These are phyloP conservation scores for Thymelicus acteon DNA, from an alignment of 2,888 invertebrate species.

Conservation along the genomic window DNA sequence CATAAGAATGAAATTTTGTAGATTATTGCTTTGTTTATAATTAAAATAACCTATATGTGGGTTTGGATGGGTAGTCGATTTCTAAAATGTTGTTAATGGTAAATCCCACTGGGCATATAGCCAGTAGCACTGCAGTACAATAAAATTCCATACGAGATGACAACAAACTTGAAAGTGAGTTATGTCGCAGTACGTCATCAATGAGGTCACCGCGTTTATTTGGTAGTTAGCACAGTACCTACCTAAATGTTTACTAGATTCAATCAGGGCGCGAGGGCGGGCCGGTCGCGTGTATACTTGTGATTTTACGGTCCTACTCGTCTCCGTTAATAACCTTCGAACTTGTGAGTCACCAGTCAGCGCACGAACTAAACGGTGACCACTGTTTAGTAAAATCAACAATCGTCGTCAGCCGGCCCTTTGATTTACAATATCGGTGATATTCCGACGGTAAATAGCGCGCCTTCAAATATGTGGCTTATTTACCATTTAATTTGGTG, in stretches of 20 bases:
- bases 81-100: not conserved
- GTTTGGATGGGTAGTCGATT: not conserved
- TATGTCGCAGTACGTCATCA: not conserved
- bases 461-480: too few relatives aligned
- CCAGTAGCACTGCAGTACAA: slow-evolving; percentile 7
- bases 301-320: not conserved
- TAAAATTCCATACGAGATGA: slow-evolving; percentile 3
- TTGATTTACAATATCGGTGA: too few relatives aligned
- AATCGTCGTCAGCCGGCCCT: too few relatives aligned
- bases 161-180: not conserved
- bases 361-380: not conserved
- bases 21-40: too few relatives aligned
- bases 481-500: too few relatives aligned
- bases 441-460: too few relatives aligned
- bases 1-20: too few relatives aligned
- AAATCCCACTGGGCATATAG: slow-evolving; percentile 6
- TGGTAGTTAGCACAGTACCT: not conserved
- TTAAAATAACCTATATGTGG: too few relatives aligned
- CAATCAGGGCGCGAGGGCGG: not conserved
- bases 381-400: too few relatives aligned
- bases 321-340: slow-evolving; percentile 12
- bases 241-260: not conserved
- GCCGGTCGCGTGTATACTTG: not conserved
- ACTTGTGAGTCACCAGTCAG: slow-evolving; percentile 17
- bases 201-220: slow-evolving; percentile 8